Evolutionary conservation across 1,140 invertebrate species (phyloP).

Genomic region (Sinonovacula constricta): DNA sequence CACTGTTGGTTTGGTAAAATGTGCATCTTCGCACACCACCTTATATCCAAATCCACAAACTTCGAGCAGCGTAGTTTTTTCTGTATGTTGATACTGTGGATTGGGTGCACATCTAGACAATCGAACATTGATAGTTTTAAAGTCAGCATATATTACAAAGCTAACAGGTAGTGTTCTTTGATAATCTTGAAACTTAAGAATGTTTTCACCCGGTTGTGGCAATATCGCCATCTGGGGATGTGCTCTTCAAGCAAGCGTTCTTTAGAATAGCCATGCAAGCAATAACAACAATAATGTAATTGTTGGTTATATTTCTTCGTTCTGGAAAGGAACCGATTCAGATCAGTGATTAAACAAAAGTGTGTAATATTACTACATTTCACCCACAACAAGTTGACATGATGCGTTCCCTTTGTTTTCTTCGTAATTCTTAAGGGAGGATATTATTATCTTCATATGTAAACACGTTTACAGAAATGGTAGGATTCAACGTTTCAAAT

Average conservation of each 20-base stretch:
- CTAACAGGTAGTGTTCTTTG: background rate
- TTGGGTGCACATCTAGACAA: too few relatives aligned
- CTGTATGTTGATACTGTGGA: too few relatives aligned
- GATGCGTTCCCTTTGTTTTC: constrained; percentile 1
- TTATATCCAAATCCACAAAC: too few relatives aligned
- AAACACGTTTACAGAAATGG: constrained; percentile 35
- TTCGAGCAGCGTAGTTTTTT: too few relatives aligned
- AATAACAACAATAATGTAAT: constrained; percentile 7
- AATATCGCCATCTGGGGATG: background rate
- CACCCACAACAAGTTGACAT: constrained; percentile 21
- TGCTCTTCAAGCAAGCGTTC: constrained; percentile 12
- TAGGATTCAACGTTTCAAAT: constrained; percentile 24
- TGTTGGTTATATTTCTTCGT: background rate
- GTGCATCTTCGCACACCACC: too few relatives aligned
- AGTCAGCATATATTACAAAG: background rate
- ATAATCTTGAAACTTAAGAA: background rate
- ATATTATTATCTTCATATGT: constrained; percentile 26
- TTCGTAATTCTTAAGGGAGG: constrained; percentile 25
- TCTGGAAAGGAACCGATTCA: background rate
- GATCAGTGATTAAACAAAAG: background rate
- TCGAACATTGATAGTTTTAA: too few relatives aligned
- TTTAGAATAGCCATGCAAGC: constrained; percentile 22
- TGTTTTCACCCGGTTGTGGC: constrained; percentile 1
- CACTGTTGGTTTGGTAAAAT: too few relatives aligned
- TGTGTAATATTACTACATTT: background rate